Evolutionary conservation across 1,140 invertebrate species (phyloP).

Genomic region (Mactra quadrangularis): DNA sequence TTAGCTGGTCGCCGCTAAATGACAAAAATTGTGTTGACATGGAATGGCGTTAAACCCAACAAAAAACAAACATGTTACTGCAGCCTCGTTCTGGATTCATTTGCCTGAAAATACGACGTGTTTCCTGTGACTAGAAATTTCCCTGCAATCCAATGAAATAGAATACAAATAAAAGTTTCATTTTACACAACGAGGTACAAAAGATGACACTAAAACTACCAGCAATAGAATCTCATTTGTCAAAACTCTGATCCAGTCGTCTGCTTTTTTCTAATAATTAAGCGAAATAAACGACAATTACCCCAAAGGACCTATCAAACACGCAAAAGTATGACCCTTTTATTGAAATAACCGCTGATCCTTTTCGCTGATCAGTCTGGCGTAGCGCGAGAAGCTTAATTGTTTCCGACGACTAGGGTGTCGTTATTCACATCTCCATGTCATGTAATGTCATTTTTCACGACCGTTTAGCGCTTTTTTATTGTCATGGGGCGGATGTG

Average conservation of each 20-base stretch:
- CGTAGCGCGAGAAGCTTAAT: slow-evolving; percentile 34
- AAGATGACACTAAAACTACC: slow-evolving; percentile 9
- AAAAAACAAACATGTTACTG: no score
- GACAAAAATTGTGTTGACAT: no score
- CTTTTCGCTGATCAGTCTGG: slow-evolving; percentile 32
- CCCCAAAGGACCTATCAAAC: slow-evolving; percentile 41
- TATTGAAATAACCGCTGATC: slow-evolving; percentile 49
- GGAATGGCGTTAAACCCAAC: no score
- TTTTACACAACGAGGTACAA: neutral
- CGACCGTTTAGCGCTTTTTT: slow-evolving; percentile 47
- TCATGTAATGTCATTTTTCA: slow-evolving; percentile 36
- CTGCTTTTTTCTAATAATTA: slow-evolving; percentile 45
- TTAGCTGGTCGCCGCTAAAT: no score
- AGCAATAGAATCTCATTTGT: slow-evolving; percentile 32
- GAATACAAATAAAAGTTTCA: slow-evolving; percentile 1
- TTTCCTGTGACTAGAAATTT: no score
- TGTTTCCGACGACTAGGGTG: slow-evolving; percentile 48
- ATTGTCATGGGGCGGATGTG: neutral
- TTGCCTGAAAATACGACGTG: no score
- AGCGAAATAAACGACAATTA: slow-evolving; percentile 44
- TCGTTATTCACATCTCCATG: slow-evolving; percentile 31
- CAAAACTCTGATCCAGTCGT: slow-evolving; percentile 27
- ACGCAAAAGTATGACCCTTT: slow-evolving; percentile 41
- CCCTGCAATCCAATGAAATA: slow-evolving; percentile 12
- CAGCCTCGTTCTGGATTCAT: no score